Evolutionary conservation across 37 sponge, comb jelly and placozoan genomes (phyloP).

Genomic region (Eunapius fragilis): DNA sequence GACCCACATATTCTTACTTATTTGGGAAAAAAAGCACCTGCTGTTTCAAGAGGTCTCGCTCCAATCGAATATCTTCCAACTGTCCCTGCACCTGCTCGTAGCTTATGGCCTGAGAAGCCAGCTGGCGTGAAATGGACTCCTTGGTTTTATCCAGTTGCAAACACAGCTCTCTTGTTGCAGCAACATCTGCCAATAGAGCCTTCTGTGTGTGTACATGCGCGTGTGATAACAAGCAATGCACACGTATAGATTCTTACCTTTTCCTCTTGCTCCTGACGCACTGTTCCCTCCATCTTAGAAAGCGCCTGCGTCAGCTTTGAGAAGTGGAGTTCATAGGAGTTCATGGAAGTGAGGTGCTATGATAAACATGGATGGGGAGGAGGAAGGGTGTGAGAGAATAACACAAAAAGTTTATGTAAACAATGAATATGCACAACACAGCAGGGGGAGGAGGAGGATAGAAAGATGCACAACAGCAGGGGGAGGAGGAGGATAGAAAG

Average conservation of each 20-base stretch:
- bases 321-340: conserved; percentile 76
- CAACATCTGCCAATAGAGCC: conserved; percentile 77
- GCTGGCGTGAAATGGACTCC: conserved; percentile 63
- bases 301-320: conserved; percentile 70
- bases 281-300: conserved; percentile 73
- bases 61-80: conserved; percentile 38
- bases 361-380: background rate
- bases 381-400: too few species aligned
- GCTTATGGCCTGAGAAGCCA: conserved; percentile 54
- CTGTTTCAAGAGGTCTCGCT: conserved; percentile 33
- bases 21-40: conserved; percentile 7
- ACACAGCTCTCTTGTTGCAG: conserved; percentile 80
- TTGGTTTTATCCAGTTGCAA: conserved; percentile 78
- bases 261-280: conserved; percentile 83
- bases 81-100: conserved; percentile 65
- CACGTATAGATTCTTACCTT: too few species aligned
- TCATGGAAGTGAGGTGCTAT: conserved; percentile 54
- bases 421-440: background rate
- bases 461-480: too few species aligned
- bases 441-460: background rate
- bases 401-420: background rate
- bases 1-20: background rate
- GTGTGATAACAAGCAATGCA: background rate
- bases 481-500: too few species aligned
- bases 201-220: conserved; percentile 21